phyloP scores from a whole-genome alignment of 2,888 invertebrate species.

The Aethes cnicana region DNA sequence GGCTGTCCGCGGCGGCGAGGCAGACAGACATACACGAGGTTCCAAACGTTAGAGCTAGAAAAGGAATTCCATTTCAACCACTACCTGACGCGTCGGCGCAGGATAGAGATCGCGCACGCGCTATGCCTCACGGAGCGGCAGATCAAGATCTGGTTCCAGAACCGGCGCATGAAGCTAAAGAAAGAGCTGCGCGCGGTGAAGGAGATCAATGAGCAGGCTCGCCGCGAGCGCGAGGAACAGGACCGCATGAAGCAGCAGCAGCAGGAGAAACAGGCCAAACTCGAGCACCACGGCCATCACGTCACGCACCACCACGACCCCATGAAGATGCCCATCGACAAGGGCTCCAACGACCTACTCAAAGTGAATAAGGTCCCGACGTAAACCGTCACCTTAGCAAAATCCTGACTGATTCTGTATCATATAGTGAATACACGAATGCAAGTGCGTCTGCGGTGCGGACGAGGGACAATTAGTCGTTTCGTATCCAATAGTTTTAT shows the following conservation, averaged over 20 bases:
- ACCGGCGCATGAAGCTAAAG: constrained; percentile 97
- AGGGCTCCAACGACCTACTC: constrained; percentile 88
- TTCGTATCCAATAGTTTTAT: constrained; percentile 81
- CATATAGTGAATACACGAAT: constrained; percentile 76
- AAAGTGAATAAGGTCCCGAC: constrained; percentile 91
- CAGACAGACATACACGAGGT: constrained; percentile 98
- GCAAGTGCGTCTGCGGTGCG: constrained; percentile 77
- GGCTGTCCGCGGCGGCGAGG: constrained; percentile 97
- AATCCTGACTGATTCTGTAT: constrained; percentile 80
- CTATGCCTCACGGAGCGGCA: constrained; percentile 97
- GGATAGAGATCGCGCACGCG: constrained; percentile 98
- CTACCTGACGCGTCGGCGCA: constrained; percentile 96
- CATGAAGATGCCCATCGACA: constrained; percentile 88
- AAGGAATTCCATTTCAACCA: constrained; percentile 99
- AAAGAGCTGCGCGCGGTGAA: constrained; percentile 96
- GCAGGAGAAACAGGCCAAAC: constrained; percentile 92
- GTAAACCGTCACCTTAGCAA: constrained; percentile 81
- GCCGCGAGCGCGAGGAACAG: constrained; percentile 94
- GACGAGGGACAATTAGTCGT: constrained; percentile 69
- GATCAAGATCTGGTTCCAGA: constrained; percentile 99
- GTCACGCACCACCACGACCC: constrained; percentile 88
- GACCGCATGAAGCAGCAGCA: constrained; percentile 95
- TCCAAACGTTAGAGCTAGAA: constrained; percentile 98
- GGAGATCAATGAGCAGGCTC: constrained; percentile 96
- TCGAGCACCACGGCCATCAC: constrained; percentile 87